These are phyloP conservation scores for Telmatochromis sp. DNA, from an alignment of 2,113 vertebrate species.

Conservation along the genomic window DNA sequence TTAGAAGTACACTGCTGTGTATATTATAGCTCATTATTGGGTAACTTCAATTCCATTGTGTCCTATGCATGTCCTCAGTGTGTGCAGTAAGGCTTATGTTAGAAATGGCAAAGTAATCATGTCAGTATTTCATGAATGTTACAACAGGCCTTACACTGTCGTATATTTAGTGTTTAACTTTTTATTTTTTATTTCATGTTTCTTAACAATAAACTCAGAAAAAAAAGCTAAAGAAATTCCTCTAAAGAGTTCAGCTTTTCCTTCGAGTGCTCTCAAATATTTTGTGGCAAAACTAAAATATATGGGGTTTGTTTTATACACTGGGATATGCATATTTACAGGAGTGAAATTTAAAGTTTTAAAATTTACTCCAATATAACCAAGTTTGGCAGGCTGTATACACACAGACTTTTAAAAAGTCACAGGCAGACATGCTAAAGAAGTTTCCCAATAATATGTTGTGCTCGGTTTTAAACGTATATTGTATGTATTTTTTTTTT, in stretches of 20 bases:
- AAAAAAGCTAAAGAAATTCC: conserved; percentile 3
- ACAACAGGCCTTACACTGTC: conserved; percentile 46
- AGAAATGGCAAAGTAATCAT: conserved; percentile 23
- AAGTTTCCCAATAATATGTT: conserved; percentile 36
- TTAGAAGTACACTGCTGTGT: background rate
- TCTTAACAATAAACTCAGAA: background rate
- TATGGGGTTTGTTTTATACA: conserved; percentile 6
- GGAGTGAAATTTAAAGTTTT: background rate
- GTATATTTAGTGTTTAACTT: conserved; percentile 32
- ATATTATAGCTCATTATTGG: conserved; percentile 6
- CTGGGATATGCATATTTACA: conserved; percentile 1
- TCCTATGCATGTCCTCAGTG: background rate
- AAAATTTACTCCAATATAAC: background rate
- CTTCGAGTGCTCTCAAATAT: background rate
- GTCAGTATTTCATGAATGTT: conserved; percentile 60
- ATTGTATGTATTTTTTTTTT: conserved; percentile 7
- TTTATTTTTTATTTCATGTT: conserved; percentile 34
- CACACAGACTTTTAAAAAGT: conserved; percentile 36
- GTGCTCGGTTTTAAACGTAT: conserved; percentile 34
- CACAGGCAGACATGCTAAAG: conserved; percentile 3
- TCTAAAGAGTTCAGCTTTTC: background rate
- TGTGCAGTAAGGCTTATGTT: conserved; percentile 21
- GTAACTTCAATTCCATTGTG: conserved; percentile 8
- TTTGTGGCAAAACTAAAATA: background rate
- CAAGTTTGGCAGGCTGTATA: background rate